Conservation (phyloP, 2,888 invertebrate genomes). For the Netelia melanura region DNA sequence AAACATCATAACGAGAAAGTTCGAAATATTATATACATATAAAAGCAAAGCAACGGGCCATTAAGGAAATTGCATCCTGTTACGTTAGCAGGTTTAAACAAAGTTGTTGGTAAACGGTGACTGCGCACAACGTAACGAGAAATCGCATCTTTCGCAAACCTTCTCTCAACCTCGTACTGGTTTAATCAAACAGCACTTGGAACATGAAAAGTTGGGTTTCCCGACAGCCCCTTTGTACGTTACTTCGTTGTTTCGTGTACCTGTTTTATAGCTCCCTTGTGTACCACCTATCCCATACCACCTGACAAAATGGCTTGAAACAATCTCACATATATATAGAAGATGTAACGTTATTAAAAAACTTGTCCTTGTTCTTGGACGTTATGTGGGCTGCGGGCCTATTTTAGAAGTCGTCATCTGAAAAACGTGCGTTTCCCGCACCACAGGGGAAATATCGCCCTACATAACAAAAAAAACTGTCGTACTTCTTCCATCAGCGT, state of each 20-base stretch:
- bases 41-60: not conserved
- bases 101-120: constrained; percentile 3
- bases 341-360: constrained; percentile 54
- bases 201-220: constrained; percentile 42
- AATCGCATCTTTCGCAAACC: not conserved
- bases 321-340: constrained; percentile 27
- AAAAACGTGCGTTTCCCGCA: not conserved
- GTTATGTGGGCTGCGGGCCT: not conserved
- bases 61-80: not conserved
- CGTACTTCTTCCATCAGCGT: not conserved
- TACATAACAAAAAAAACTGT: not conserved
- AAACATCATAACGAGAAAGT: not conserved
- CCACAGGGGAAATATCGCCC: not conserved
- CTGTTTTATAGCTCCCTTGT: constrained; percentile 16
- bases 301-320: not conserved
- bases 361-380: constrained; percentile 18
- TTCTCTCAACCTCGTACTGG: not conserved
- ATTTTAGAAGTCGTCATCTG: not conserved
- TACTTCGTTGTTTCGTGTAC: not conserved
- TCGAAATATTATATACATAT: not conserved
- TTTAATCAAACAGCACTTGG: constrained; percentile 34
- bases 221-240: not conserved
- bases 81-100: not conserved
- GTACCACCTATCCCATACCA: not conserved
- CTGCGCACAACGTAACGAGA: not conserved